Evolutionary conservation across 2,113 vertebrate species (phyloP).

Genomic region (Danionella cerebrum): DNA sequence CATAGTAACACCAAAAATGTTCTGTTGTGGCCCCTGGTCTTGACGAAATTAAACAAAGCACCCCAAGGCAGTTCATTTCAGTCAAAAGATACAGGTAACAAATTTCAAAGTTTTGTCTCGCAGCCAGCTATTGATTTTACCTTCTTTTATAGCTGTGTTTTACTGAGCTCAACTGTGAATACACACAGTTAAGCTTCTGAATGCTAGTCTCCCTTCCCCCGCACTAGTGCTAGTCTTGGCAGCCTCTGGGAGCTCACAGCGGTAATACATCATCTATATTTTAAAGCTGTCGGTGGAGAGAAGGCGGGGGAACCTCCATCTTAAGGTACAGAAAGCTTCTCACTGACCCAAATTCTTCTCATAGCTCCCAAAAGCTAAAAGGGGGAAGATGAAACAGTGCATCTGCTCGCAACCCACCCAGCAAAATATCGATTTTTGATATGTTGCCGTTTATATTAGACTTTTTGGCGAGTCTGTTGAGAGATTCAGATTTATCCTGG

Average conservation of each 20-base stretch:
- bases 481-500: neutral
- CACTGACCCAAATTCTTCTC: constrained; percentile 44
- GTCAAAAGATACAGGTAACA: neutral
- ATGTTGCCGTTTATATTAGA: neutral
- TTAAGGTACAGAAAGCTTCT: constrained; percentile 40
- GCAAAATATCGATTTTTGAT: constrained; percentile 17
- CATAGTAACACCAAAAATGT: too few species aligned
- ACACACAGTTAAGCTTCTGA: constrained; percentile 15
- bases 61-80: too few species aligned
- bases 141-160: neutral
- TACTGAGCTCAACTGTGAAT: neutral
- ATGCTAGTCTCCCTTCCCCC: constrained; percentile 31
- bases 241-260: constrained; percentile 32
- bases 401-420: neutral
- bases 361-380: constrained; percentile 16
- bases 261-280: constrained; percentile 50
- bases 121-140: constrained; percentile 7
- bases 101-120: neutral
- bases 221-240: constrained; percentile 15
- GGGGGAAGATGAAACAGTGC: constrained; percentile 3
- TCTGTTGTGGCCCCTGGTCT: too few species aligned
- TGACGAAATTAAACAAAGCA: too few species aligned
- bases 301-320: constrained; percentile 39
- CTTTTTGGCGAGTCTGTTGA: neutral
- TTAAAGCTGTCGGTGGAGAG: constrained; percentile 36